These are phyloP conservation scores for Ischnura elegans DNA, from an alignment of 2,888 invertebrate species.

Conservation along the genomic window DNA sequence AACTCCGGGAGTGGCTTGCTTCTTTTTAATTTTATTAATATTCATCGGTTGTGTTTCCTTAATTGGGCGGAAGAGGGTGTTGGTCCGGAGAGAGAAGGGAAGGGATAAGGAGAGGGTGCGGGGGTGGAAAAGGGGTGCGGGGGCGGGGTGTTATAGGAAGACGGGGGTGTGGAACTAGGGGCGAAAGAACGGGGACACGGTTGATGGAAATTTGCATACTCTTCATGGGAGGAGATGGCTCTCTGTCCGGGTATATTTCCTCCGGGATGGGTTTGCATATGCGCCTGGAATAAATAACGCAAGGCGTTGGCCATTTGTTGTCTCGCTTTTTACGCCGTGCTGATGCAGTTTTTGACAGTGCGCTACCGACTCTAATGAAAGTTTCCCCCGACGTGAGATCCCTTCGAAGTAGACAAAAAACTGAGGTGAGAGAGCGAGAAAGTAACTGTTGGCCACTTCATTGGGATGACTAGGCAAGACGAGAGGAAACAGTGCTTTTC, in stretches of 20 bases:
- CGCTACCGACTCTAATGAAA: background rate
- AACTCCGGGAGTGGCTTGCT: slow-evolving; percentile 35
- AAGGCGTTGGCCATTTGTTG: slow-evolving; percentile 20
- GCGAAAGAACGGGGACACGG: background rate
- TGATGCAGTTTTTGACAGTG: slow-evolving; percentile 27
- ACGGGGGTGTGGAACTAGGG: background rate
- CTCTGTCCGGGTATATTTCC: slow-evolving; percentile 39
- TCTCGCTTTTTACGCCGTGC: background rate
- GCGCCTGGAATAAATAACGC: slow-evolving; percentile 50
- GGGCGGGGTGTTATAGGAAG: background rate
- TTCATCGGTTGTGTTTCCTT: slow-evolving; percentile 65
- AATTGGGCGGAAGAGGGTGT: slow-evolving; percentile 62
- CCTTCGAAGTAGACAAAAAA: background rate
- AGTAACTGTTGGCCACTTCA: background rate
- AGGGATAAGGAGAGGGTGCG: slow-evolving; percentile 14
- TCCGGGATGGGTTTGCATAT: slow-evolving; percentile 19
- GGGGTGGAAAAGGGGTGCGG: background rate
- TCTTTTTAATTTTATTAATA: slow-evolving; percentile 67
- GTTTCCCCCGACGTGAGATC: background rate
- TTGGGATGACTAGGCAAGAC: background rate
- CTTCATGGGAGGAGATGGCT: slow-evolving; percentile 45
- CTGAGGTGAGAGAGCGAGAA: background rate
- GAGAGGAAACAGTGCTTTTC: too few species aligned
- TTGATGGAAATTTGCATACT: slow-evolving; percentile 54
- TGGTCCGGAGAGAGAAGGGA: slow-evolving; percentile 32